These are phyloP conservation scores for Turdus rufiventris DNA, from an alignment of 2,113 vertebrate species.

Conservation along the genomic window DNA sequence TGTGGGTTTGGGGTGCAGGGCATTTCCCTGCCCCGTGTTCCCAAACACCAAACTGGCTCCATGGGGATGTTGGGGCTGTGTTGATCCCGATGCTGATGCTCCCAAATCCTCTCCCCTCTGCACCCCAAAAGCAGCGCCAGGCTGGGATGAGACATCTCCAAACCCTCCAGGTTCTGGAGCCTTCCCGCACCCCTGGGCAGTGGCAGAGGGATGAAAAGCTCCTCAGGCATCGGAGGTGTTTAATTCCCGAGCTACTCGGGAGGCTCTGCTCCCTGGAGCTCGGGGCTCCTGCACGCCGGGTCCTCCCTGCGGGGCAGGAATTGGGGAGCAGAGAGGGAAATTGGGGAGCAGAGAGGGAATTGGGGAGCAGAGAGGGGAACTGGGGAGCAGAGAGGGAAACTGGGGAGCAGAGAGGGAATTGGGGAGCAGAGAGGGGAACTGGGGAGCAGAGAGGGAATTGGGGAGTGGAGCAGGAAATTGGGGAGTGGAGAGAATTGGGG, in stretches of 20 bases:
- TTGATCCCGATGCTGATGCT: accelerated
- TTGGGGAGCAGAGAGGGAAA: not conserved
- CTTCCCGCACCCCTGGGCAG: not conserved
- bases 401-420: not conserved
- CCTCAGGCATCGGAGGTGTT: not conserved
- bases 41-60: accelerated
- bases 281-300: accelerated
- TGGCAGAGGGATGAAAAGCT: not conserved
- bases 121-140: not conserved
- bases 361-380: not conserved
- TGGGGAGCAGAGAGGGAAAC: accelerated
- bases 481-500: no score
- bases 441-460: no score
- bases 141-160: not conserved
- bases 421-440: not conserved
- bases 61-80: accelerated
- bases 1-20: not conserved
- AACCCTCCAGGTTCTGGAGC: not conserved
- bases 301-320: not conserved
- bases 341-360: accelerated
- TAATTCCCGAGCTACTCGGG: not conserved
- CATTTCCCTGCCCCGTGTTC: not conserved
- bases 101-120: not conserved
- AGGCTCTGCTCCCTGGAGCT: not conserved
- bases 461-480: accelerated